phyloP scores from a whole-genome alignment of 2,113 vertebrate species.

The Leucosticte australis region DNA sequence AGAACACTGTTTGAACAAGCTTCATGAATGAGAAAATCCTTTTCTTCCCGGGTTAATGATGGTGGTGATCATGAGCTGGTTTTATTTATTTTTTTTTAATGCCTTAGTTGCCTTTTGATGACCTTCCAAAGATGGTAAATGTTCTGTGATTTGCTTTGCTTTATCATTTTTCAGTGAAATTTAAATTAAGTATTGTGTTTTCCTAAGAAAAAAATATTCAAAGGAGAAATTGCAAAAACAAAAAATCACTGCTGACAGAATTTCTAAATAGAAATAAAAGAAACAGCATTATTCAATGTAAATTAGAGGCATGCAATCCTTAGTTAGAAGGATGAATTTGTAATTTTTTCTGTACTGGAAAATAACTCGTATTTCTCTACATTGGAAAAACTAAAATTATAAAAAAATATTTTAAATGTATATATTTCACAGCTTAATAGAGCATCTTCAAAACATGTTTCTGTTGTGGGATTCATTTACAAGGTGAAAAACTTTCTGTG shows the following conservation, averaged over 20 bases:
- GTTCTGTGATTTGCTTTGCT: neutral
- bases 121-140: neutral
- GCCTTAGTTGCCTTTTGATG: neutral
- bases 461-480: fast-evolving
- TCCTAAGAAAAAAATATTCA: neutral
- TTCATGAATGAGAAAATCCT: neutral
- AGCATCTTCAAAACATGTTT: neutral
- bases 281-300: neutral
- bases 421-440: neutral
- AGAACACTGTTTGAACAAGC: neutral
- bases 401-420: neutral
- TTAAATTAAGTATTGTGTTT: neutral
- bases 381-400: neutral
- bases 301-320: fast-evolving
- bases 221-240: neutral
- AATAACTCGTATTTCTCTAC: neutral
- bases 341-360: neutral
- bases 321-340: neutral
- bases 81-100: too few relatives aligned
- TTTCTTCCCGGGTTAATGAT: neutral
- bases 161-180: neutral
- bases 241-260: neutral
- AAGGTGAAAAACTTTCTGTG: neutral
- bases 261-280: neutral
- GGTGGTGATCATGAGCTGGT: neutral